A percentile compares a stretch with the other conserved stretches of the same genome.
These are phyloP conservation scores for Thryonomys swinderianus DNA, from an alignment of 2,113 vertebrate genomes.

Conservation along the genomic window DNA sequence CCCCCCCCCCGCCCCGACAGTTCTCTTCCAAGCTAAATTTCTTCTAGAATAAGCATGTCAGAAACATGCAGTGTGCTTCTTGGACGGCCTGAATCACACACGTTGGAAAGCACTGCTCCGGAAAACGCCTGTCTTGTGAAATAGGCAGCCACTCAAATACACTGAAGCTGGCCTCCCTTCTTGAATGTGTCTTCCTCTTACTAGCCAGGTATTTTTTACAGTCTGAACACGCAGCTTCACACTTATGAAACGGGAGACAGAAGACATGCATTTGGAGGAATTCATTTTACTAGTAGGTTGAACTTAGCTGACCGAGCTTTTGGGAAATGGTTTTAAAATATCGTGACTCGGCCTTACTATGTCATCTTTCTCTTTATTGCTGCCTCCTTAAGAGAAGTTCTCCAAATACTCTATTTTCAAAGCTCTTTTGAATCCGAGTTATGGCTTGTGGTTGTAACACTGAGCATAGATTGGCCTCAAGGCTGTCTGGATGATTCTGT, in stretches of 20 bases:
- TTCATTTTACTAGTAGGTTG: not conserved
- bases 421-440: slow-evolving; percentile 39
- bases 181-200: not conserved
- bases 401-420: slow-evolving; percentile 20
- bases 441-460: not conserved
- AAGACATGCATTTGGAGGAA: not conserved
- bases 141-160: not conserved
- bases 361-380: not conserved
- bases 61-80: not conserved
- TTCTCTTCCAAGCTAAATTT: not conserved
- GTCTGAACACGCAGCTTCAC: not conserved
- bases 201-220: not conserved
- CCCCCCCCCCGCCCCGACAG: no score
- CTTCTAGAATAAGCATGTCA: not conserved
- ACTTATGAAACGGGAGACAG: not conserved
- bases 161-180: not conserved
- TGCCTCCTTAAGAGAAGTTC: not conserved
- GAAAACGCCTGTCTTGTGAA: not conserved
- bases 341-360: not conserved
- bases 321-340: not conserved
- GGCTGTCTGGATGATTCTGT: slow-evolving; percentile 10
- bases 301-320: not conserved
- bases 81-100: not conserved
- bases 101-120: not conserved
- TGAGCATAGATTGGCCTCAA: not conserved